phyloP scores from a whole-genome alignment of 2,797 vertebrate species.

The Lerista edwardsae region DNA sequence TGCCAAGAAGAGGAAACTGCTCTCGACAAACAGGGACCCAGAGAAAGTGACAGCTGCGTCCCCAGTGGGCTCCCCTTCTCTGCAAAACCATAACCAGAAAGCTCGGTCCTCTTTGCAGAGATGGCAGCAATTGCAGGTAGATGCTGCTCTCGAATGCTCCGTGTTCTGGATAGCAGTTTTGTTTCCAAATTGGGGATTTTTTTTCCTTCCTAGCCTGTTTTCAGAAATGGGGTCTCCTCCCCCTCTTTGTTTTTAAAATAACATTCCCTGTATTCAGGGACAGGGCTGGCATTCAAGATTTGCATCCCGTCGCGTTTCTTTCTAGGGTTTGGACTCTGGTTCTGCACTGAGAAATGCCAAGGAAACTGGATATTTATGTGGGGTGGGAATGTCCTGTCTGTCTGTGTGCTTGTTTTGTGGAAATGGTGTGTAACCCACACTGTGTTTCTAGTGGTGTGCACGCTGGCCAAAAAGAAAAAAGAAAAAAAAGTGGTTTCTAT shows the following conservation, averaged over 20 bases:
- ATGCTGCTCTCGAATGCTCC: slow-evolving; percentile 41
- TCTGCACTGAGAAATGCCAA: slow-evolving; percentile 80
- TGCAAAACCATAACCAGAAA: accelerated
- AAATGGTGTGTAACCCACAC: slow-evolving; percentile 65
- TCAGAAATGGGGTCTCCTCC: slow-evolving; percentile 50
- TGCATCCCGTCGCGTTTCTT: slow-evolving; percentile 57
- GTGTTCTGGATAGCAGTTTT: slow-evolving; percentile 61
- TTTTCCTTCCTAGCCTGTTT: slow-evolving; percentile 51
- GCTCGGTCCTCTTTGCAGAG: background rate
- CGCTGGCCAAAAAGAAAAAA: slow-evolving; percentile 78
- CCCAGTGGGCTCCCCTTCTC: background rate
- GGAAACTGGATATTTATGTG: slow-evolving; percentile 79
- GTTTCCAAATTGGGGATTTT: slow-evolving; percentile 53
- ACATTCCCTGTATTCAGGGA: slow-evolving; percentile 61
- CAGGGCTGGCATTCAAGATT: slow-evolving; percentile 65
- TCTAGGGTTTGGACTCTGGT: slow-evolving; percentile 69
- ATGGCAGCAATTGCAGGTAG: background rate
- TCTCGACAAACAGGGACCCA: background rate
- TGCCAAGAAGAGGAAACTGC: background rate
- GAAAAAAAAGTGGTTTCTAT: slow-evolving; percentile 73
- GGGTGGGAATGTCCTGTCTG: slow-evolving; percentile 36
- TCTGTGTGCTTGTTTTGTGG: slow-evolving; percentile 68
- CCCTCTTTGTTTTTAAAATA: slow-evolving; percentile 42
- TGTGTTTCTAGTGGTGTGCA: slow-evolving; percentile 71
- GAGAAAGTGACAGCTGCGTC: background rate